Percentiles rank a stretch among this genome's conserved stretches.
These are phyloP conservation scores for Chrosomus eos DNA, from an alignment of 2,797 vertebrate genomes.

Conservation along the genomic window DNA sequence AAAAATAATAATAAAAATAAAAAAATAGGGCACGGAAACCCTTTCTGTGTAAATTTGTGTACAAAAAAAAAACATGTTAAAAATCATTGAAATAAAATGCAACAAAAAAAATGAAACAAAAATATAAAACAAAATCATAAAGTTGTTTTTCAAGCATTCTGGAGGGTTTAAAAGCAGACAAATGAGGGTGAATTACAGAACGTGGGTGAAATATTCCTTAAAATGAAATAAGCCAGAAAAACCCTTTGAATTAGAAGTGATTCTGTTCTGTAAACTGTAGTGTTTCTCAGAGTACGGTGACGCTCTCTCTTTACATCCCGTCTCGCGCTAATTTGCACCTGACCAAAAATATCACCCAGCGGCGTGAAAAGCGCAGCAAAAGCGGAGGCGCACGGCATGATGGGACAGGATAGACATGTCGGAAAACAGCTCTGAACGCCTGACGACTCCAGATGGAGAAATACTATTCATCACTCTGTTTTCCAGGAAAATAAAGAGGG, in stretches of 20 bases:
- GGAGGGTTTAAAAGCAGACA: background rate
- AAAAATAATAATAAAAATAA: background rate
- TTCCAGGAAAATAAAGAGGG: slow-evolving; percentile 1
- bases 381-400: slow-evolving; percentile 18
- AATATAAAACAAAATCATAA: background rate
- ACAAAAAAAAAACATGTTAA: background rate
- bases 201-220: background rate
- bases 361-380: slow-evolving; percentile 31
- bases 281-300: slow-evolving; percentile 1
- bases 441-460: slow-evolving; percentile 28
- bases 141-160: background rate
- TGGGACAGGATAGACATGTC: slow-evolving; percentile 19
- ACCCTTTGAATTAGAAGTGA: background rate
- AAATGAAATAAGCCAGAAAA: background rate
- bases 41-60: background rate
- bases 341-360: slow-evolving; percentile 51
- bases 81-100: background rate
- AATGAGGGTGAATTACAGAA: background rate
- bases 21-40: background rate
- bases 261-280: background rate
- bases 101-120: background rate
- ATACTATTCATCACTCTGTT: slow-evolving; percentile 17
- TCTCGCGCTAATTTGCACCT: slow-evolving; percentile 59
- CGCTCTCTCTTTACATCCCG: slow-evolving; percentile 29
- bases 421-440: slow-evolving; percentile 8